Conservation (phyloP, 64 coral and sea anemone genomes). For the Montipora efflorescens region DNA sequence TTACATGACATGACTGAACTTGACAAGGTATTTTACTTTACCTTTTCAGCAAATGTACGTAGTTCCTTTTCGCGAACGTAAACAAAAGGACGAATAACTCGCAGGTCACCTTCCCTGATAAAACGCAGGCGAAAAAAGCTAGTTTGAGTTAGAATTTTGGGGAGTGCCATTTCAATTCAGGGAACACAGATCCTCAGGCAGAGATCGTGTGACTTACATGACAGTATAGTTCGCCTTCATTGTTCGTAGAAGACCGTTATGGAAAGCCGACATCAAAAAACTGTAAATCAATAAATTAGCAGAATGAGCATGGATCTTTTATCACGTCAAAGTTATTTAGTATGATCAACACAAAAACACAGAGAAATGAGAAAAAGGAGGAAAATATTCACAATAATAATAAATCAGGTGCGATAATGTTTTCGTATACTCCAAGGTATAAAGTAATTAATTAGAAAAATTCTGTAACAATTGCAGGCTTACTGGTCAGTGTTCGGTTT, state of each 20-base stretch:
- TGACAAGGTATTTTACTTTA: slow-evolving; percentile 31
- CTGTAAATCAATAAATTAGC: slow-evolving; percentile 36
- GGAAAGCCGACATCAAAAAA: slow-evolving; percentile 99
- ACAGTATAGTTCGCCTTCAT: slow-evolving; percentile 99
- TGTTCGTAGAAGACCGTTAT: slow-evolving; percentile 92
- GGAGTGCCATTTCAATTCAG: too few relatives aligned
- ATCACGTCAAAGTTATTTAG: not conserved
- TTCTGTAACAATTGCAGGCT: too few relatives aligned
- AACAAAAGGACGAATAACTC: slow-evolving; percentile 91
- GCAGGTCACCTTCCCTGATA: slow-evolving; percentile 87
- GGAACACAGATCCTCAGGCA: not conserved
- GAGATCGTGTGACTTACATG: slow-evolving; percentile 53
- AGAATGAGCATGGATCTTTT: not conserved
- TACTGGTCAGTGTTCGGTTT: too few relatives aligned
- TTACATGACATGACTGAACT: not conserved
- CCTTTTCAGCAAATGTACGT: slow-evolving; percentile 92
- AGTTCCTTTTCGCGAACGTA: slow-evolving; percentile 97
- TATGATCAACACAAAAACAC: too few relatives aligned
- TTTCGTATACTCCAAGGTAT: too few relatives aligned
- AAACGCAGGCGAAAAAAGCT: not conserved
- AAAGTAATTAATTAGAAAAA: too few relatives aligned
- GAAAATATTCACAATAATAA: too few relatives aligned
- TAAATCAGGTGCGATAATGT: too few relatives aligned
- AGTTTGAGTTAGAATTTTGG: too few relatives aligned
- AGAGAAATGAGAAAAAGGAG: too few relatives aligned